These are phyloP conservation scores for Nothoprocta pentlandii DNA, from an alignment of 2,113 vertebrate species.

Conservation along the genomic window DNA sequence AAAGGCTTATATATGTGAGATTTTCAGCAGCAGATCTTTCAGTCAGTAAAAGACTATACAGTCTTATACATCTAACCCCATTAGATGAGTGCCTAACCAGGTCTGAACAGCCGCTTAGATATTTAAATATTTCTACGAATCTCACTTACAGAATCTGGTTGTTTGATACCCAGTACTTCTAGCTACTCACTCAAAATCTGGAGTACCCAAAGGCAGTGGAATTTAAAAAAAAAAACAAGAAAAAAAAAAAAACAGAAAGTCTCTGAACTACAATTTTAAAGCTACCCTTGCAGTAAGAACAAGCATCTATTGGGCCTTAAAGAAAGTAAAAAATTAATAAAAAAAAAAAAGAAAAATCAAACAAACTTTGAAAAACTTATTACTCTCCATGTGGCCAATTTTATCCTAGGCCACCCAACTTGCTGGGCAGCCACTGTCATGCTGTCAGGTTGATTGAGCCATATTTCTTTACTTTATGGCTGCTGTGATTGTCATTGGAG, in stretches of 20 bases:
- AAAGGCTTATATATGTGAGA: background rate
- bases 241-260: background rate
- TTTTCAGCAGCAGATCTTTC: background rate
- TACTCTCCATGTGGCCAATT: background rate
- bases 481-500: background rate
- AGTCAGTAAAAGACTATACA: background rate
- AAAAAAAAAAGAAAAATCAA: background rate
- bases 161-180: background rate
- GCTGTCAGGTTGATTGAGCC: background rate
- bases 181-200: background rate
- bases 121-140: background rate
- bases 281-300: background rate
- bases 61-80: no score
- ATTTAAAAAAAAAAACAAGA: background rate
- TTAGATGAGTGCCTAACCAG: background rate
- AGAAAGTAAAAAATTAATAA: background rate
- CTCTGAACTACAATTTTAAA: background rate
- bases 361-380: rapidly evolving
- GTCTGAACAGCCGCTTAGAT: background rate
- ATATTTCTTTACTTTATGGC: background rate
- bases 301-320: background rate
- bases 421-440: background rate
- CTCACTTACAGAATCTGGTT: background rate
- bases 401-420: background rate
- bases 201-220: background rate